Percentiles rank a stretch among this genome's conserved stretches.
Evolutionary conservation across 2,888 invertebrate species (phyloP).

Genomic region (Drosophila affinis): DNA sequence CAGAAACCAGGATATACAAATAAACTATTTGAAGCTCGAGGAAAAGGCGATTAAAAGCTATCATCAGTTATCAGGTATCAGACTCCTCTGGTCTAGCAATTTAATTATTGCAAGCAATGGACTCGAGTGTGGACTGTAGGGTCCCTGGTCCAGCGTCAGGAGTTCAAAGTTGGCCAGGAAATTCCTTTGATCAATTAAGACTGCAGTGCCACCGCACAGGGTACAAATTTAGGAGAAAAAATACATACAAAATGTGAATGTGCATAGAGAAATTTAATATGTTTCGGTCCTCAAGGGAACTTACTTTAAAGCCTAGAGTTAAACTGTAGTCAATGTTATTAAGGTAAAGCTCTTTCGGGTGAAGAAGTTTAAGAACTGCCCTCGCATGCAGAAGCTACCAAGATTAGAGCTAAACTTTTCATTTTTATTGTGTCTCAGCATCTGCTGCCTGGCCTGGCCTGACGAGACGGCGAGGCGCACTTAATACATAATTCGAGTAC

Average conservation of each 20-base stretch:
- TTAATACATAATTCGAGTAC: slow-evolving; percentile 59
- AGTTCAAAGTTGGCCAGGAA: background rate
- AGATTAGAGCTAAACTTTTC: slow-evolving; percentile 41
- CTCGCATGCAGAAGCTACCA: slow-evolving; percentile 1
- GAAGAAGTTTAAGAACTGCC: slow-evolving; percentile 4
- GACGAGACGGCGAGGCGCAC: slow-evolving; percentile 32
- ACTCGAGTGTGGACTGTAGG: background rate
- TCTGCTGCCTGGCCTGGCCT: slow-evolving; percentile 52
- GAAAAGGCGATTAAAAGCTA: background rate
- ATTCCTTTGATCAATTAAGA: background rate
- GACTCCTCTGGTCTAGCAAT: background rate
- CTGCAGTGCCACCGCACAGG: background rate
- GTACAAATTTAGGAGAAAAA: background rate
- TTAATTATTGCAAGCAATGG: background rate
- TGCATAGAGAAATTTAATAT: background rate
- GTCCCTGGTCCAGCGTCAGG: background rate
- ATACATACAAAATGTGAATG: no score
- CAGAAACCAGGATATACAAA: no score
- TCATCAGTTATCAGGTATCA: background rate
- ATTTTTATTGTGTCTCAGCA: slow-evolving; percentile 45
- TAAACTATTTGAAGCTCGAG: background rate
- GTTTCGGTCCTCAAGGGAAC: background rate
- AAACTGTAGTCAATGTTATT: background rate
- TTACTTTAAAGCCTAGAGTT: no score
- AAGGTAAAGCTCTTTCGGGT: background rate